A percentile compares a stretch with the other conserved stretches of the same genome.
Conservation (phyloP, 1,140 invertebrate genomes). For the Sarcophaga bullata region DNA sequence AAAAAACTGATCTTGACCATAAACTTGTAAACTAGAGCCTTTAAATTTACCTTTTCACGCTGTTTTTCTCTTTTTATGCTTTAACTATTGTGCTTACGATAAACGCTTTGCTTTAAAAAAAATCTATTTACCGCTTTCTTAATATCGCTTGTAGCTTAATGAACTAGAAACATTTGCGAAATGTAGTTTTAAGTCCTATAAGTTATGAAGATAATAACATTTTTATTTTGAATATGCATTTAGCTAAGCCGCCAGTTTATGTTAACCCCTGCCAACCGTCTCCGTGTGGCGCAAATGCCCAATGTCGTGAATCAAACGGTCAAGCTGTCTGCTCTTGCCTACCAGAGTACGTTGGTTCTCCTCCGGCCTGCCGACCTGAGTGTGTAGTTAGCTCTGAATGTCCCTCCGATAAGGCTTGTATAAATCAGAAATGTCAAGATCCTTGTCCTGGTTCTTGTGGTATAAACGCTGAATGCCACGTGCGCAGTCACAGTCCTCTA, state of each 20-base stretch:
- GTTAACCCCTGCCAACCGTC: constrained; percentile 80
- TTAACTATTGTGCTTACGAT: too few species aligned
- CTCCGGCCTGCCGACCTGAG: constrained; percentile 82
- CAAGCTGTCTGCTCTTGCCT: constrained; percentile 84
- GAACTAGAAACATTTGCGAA: not conserved
- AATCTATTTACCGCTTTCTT: not conserved
- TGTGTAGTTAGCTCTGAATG: constrained; percentile 87
- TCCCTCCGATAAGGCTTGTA: constrained; percentile 79
- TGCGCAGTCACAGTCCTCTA: constrained; percentile 84
- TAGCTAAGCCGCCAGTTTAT: constrained; percentile 55
- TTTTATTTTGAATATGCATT: not conserved
- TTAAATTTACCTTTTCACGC: too few species aligned
- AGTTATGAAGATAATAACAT: not conserved
- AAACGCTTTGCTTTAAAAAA: constrained; percentile 25
- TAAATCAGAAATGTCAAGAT: constrained; percentile 86
- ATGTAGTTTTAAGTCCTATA: not conserved
- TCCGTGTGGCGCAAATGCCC: constrained; percentile 78
- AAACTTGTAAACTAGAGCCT: too few species aligned
- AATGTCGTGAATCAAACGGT: constrained; percentile 77
- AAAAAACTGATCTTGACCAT: too few species aligned
- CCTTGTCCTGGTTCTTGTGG: constrained; percentile 86
- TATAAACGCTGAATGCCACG: constrained; percentile 81
- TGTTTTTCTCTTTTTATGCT: too few species aligned
- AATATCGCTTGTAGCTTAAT: not conserved
- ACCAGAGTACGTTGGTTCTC: constrained; percentile 77